phyloP scores from a whole-genome alignment of 2,888 invertebrate genomes.

The Halictus ligatus region DNA sequence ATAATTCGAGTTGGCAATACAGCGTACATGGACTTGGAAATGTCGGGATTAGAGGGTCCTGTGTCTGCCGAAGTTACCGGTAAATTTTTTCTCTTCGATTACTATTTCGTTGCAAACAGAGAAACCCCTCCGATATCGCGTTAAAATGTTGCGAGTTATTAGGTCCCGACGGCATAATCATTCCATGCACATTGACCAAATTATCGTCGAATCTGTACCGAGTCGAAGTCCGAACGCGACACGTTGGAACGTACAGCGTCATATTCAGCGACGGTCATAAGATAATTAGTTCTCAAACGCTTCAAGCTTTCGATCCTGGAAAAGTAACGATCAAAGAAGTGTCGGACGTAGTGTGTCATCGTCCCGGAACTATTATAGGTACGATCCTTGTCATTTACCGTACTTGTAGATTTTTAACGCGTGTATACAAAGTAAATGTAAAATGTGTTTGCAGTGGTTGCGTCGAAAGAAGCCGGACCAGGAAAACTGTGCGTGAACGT shows the following conservation, averaged over 20 bases:
- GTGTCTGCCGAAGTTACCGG: constrained; percentile 85
- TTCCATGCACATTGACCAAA: constrained; percentile 83
- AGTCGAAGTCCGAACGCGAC: constrained; percentile 91
- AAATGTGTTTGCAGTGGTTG: constrained; percentile 86
- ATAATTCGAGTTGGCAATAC: constrained; percentile 82
- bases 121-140: background rate
- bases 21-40: constrained; percentile 83
- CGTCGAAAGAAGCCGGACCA: constrained; percentile 91
- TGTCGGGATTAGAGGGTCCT: constrained; percentile 83
- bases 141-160: constrained; percentile 29
- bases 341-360: constrained; percentile 92
- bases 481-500: constrained; percentile 93
- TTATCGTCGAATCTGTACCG: constrained; percentile 89
- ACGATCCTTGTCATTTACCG: constrained; percentile 40
- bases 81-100: constrained; percentile 67
- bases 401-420: background rate
- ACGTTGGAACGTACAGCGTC: constrained; percentile 91
- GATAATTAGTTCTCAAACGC: constrained; percentile 85
- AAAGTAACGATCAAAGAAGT: constrained; percentile 90
- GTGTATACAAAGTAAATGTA: background rate
- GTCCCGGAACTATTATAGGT: constrained; percentile 92
- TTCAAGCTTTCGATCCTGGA: constrained; percentile 93
- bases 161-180: constrained; percentile 85
- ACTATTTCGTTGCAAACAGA: background rate
- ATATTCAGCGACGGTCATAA: constrained; percentile 87